Base-by-base conservation (phyloP, 2,113 vertebrate genomes). In the Myxocyprinus asiaticus region DNA sequence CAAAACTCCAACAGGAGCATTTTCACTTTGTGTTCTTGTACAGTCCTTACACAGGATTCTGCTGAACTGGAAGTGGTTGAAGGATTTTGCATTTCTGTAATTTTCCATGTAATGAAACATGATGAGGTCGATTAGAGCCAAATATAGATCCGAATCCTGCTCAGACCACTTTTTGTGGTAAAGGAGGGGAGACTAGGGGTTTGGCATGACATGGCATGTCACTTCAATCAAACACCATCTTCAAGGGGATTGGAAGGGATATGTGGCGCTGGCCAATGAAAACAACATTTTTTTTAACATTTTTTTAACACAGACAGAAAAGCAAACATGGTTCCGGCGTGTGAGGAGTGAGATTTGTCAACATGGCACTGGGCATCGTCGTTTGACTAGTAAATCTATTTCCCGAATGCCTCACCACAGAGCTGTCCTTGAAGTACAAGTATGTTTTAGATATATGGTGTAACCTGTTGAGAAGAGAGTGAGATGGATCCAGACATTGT, bases 181-280 rank as follows among this genome's bases (percentile, higher is more conserved):
- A 64, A 15, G 22, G n/a, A 50, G 22, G 22, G 61, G 55, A 50
- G 22, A 69, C 3, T 80, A 78, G 45, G 72, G 65, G 61, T 87
- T 79, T 87, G 85, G 82, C 88, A 82, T n/a, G n/a, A n/a, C 22
- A 33, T 33, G 22, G 22, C 76, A n/a, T n/a, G 85, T 90, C 82
- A 83, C 64, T 79, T 63, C 79, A 83, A 83, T 86, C 79, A 69
- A 67, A 75, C 78, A 33, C 47, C 79, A 88, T 84, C 85, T 63
- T 76, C 50, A 55, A 63, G 42, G 71, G 58, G 48, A 63, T 9
- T 12, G 42, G 61, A 73, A 73, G 7, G 67, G 67, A 70, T 77
- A 15, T 72, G 12, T 77, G 51, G 6, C 17, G 14, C 63, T 43
- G 51, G 67, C 59, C 66, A 71, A 68, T 66, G 51, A 8, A 88